Conservation (phyloP, 1,140 invertebrate genomes). For the Orius laevigatus region DNA sequence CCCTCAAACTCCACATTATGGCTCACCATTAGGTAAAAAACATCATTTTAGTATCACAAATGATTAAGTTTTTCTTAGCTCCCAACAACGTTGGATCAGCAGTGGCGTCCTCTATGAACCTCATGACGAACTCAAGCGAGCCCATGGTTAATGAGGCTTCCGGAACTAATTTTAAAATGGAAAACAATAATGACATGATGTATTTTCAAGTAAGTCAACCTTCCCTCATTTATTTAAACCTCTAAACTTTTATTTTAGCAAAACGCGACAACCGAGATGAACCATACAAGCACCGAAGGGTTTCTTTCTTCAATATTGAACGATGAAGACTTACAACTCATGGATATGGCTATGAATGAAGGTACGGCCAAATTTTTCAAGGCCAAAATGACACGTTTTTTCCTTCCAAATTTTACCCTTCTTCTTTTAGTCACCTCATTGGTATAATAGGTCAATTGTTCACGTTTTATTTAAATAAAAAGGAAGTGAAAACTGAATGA, state of each 20-base stretch:
- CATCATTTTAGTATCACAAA: neutral
- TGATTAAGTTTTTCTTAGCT: neutral
- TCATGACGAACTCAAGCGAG: constrained; percentile 46
- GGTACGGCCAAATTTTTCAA: constrained; percentile 45
- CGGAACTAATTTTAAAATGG: constrained; percentile 30
- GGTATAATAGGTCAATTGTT: too few relatives aligned
- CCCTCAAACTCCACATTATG: constrained; percentile 12
- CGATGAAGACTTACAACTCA: constrained; percentile 70
- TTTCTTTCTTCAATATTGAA: constrained; percentile 72
- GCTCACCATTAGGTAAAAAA: constrained; percentile 1
- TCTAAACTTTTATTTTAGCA: constrained; percentile 20
- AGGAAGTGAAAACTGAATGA: too few relatives aligned
- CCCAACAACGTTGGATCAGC: constrained; percentile 48
- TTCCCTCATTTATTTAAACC: neutral
- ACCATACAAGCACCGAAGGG: constrained; percentile 60
- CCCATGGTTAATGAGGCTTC: constrained; percentile 29
- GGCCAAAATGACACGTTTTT: neutral
- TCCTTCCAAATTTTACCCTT: too few relatives aligned
- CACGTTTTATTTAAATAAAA: too few relatives aligned
- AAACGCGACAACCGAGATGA: constrained; percentile 39
- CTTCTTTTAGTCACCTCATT: too few relatives aligned
- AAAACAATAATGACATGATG: constrained; percentile 38
- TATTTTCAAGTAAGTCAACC: constrained; percentile 42
- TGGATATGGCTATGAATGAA: constrained; percentile 79
- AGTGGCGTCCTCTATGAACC: constrained; percentile 61